Evolutionary conservation across 2,888 invertebrate genomes (phyloP).

Genomic region (Noctua janthe): DNA sequence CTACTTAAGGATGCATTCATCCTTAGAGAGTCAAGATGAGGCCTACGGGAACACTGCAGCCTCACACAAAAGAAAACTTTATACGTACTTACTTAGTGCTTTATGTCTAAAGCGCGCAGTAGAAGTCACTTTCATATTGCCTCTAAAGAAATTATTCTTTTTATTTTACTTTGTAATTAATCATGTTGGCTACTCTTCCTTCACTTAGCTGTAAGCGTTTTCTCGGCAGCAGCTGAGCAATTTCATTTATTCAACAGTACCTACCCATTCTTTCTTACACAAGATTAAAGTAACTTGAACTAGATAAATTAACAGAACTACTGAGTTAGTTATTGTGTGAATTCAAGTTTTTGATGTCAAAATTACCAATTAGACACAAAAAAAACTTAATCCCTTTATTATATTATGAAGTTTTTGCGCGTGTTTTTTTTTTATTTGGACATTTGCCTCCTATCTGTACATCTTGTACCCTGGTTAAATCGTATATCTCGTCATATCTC

Average conservation of each 20-base stretch:
- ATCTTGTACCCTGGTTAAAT: conserved; percentile 1
- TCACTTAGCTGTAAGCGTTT: conserved; percentile 73
- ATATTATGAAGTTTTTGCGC: background rate
- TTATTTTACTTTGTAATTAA: conserved; percentile 80
- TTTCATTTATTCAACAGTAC: conserved; percentile 77
- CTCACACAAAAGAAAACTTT: conserved; percentile 65
- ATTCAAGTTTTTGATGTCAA: conserved; percentile 25
- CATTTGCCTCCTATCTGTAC: background rate
- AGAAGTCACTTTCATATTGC: conserved; percentile 62
- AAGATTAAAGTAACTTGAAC: conserved; percentile 73
- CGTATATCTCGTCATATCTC: conserved; percentile 13
- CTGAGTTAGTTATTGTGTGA: conserved; percentile 52
- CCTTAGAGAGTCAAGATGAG: conserved; percentile 61
- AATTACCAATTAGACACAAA: background rate
- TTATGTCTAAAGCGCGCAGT: conserved; percentile 38
- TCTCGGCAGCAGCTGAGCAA: conserved; percentile 75
- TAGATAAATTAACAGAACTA: conserved; percentile 72
- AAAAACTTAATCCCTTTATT: background rate
- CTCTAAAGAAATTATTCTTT: conserved; percentile 67
- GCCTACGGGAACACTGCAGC: conserved; percentile 61
- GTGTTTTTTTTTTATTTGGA: background rate
- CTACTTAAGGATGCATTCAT: conserved; percentile 63
- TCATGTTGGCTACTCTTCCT: conserved; percentile 76
- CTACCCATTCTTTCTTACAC: conserved; percentile 71
- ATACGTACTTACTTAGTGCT: conserved; percentile 53